A percentile compares a stretch with the other conserved stretches of the same genome.
Evolutionary conservation across 1,140 invertebrate genomes (phyloP).

Genomic region (Potamilus streckersoni): DNA sequence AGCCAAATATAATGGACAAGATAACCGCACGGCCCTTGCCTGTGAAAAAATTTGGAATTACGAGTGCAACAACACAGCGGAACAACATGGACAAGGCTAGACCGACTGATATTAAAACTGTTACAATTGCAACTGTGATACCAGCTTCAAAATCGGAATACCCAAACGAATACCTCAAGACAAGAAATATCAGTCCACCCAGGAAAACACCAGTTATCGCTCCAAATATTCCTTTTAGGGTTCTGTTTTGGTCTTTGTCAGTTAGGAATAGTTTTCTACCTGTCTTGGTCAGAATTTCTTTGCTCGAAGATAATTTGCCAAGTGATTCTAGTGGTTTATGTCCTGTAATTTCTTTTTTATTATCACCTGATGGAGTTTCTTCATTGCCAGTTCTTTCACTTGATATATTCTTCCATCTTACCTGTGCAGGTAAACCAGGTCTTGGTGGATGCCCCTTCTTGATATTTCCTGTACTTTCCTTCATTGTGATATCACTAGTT

Average conservation of each 20-base stretch:
- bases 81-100: slow-evolving; percentile 14
- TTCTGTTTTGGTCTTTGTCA: slow-evolving; percentile 21
- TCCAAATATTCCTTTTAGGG: slow-evolving; percentile 18
- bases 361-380: background rate
- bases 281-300: background rate
- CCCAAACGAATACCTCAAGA: slow-evolving; percentile 13
- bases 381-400: background rate
- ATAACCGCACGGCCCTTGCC: slow-evolving; percentile 9
- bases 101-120: slow-evolving; percentile 6
- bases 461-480: background rate
- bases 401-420: background rate
- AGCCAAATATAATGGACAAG: slow-evolving; percentile 19
- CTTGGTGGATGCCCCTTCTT: background rate
- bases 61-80: slow-evolving; percentile 13
- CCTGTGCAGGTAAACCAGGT: slow-evolving; percentile 5
- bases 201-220: slow-evolving; percentile 4
- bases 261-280: slow-evolving; percentile 10
- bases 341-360: background rate
- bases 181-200: slow-evolving; percentile 9
- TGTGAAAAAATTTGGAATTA: slow-evolving; percentile 24
- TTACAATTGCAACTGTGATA: slow-evolving; percentile 4
- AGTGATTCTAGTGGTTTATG: background rate
- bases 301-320: background rate
- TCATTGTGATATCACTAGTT: background rate
- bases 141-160: slow-evolving; percentile 14